Evolutionary conservation across 2,888 invertebrate genomes (phyloP), one percentile per base, ranked within the genome.

Genomic region (Liposcelis brunnea): DNA sequence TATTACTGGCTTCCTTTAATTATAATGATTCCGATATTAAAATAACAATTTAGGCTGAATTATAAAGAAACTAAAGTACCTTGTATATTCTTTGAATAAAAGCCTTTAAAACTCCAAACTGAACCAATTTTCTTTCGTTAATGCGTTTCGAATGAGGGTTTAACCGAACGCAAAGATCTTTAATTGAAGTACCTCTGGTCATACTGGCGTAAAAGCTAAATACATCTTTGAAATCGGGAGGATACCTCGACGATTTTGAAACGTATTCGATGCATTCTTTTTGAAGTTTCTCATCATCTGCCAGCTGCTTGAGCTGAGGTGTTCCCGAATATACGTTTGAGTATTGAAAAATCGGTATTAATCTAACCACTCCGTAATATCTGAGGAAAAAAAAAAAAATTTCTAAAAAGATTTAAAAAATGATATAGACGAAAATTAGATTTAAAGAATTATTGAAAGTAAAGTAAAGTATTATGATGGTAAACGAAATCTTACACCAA

Each of bases 41-140:
- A n/a, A n/a, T n/a, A n/a, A n/a, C n/a, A n/a, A n/a, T n/a, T n/a
- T n/a, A n/a, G n/a, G n/a, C n/a, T n/a, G n/a, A n/a, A n/a, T n/a
- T n/a, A n/a, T n/a, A n/a, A n/a, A n/a, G n/a, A n/a, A n/a, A n/a
- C n/a, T n/a, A n/a, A 26, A 4, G 4, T 51, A 77, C 78, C 69
- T 85, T 85, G 55, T 87, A 78, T 0, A 90, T 74, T 51, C 85
- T 68, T 31, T 85, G 68, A 47, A 93, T 84, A 5, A 89, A 67
- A 0, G 83, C 83, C 58, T 87, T 80, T 4, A 89, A 70, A n/a
- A 89, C 67, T 1, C 89, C 90, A 61, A 87, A 91, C 53, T 89
- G 81, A 44, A 90, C 80, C 42, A 91, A 70, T 56, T 80, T 80
- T 52, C 84, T 68, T 64, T 84, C 84, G 58, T 85, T 80, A 54